A percentile compares a stretch with the other conserved stretches of the same genome.
phyloP scores from a whole-genome alignment of 2,113 vertebrate genomes.

The Epinephelus fuscoguttatus region DNA sequence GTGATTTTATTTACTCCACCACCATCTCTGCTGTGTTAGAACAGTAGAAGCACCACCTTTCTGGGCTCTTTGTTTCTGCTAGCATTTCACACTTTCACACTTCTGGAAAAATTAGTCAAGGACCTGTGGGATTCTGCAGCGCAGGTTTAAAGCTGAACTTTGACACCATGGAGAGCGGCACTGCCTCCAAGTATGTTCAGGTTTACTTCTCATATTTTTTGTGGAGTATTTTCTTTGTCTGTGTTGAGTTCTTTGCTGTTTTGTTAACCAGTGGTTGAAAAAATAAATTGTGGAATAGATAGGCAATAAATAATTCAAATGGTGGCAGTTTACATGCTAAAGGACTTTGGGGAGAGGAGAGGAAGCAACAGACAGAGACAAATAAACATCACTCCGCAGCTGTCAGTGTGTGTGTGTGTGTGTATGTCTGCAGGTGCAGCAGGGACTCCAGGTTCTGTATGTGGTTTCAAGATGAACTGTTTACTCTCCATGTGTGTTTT shows the following conservation, averaged over 20 bases:
- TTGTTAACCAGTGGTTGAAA: neutral
- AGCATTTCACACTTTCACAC: neutral
- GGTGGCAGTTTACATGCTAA: neutral
- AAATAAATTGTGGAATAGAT: neutral
- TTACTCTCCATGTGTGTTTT: constrained; percentile 72
- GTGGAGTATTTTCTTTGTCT: neutral
- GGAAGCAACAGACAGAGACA: constrained; percentile 11
- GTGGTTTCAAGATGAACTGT: constrained; percentile 67
- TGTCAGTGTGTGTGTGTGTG: constrained; percentile 3
- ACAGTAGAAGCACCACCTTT: neutral
- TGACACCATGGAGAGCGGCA: neutral
- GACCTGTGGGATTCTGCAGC: neutral
- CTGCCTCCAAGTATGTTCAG: neutral
- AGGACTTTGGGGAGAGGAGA: constrained; percentile 12
- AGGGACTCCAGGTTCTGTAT: constrained; percentile 32
- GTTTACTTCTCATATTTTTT: no score
- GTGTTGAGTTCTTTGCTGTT: neutral
- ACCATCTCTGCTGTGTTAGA: neutral
- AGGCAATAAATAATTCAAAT: neutral
- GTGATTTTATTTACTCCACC: neutral
- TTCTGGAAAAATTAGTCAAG: neutral
- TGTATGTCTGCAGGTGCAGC: constrained; percentile 41
- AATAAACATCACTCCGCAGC: constrained; percentile 42
- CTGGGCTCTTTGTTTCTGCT: neutral
- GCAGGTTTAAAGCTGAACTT: neutral